phyloP scores from a whole-genome alignment of 2,113 vertebrate species.

The Lampris megalopsis region DNA sequence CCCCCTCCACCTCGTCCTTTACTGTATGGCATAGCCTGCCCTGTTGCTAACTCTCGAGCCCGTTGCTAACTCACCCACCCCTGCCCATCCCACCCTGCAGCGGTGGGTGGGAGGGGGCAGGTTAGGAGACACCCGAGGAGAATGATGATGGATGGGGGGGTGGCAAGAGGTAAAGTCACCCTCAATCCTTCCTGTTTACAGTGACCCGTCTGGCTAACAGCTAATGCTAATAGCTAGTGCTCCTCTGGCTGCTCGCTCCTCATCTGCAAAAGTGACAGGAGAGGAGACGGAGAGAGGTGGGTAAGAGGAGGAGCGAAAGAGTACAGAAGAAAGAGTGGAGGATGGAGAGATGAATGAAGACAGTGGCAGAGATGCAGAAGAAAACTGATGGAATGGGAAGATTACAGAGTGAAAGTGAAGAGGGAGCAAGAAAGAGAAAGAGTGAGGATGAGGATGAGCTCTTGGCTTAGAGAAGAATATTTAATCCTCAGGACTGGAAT shows the following conservation, averaged over 20 bases:
- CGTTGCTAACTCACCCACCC: slow-evolving; percentile 62
- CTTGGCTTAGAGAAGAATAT: slow-evolving; percentile 73
- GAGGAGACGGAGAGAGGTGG: neutral
- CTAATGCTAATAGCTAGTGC: slow-evolving; percentile 72
- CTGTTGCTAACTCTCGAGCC: slow-evolving; percentile 70
- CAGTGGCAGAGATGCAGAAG: slow-evolving; percentile 5
- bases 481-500: slow-evolving; percentile 73
- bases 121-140: slow-evolving; percentile 27
- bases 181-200: slow-evolving; percentile 30
- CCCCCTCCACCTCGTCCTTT: slow-evolving; percentile 50
- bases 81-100: slow-evolving; percentile 65
- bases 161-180: slow-evolving; percentile 22
- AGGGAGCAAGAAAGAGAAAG: slow-evolving; percentile 18
- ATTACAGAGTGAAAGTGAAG: slow-evolving; percentile 9
- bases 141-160: neutral
- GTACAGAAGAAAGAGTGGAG: slow-evolving; percentile 8
- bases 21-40: slow-evolving; percentile 62
- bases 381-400: neutral
- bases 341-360: slow-evolving; percentile 1
- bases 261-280: slow-evolving; percentile 68
- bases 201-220: slow-evolving; percentile 56
- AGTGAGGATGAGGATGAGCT: slow-evolving; percentile 62
- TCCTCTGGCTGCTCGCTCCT: slow-evolving; percentile 63
- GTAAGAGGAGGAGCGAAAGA: slow-evolving; percentile 27
- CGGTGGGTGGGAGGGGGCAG: slow-evolving; percentile 3